Conservation (phyloP, 2,888 invertebrate species). For the Margaritifera margaritifera region DNA sequence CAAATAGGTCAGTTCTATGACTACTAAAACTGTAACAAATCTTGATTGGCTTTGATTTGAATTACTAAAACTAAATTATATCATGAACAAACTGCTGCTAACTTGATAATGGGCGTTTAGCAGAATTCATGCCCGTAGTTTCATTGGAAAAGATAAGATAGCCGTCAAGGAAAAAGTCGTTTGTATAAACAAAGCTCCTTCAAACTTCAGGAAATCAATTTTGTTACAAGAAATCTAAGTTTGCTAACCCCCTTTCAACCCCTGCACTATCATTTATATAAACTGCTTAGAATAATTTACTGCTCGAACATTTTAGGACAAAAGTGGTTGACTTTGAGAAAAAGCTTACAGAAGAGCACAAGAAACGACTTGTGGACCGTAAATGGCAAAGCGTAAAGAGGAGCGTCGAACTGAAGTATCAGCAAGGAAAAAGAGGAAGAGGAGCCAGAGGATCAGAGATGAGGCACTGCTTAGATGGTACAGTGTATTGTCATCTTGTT, state of each 20-base stretch:
- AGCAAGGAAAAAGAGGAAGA: conserved; percentile 79
- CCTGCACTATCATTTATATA: neutral
- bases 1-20: no score
- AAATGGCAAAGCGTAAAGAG: conserved; percentile 76
- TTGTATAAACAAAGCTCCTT: no score
- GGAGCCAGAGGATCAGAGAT: conserved; percentile 61
- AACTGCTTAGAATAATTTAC: neutral
- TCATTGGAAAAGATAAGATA: conserved; percentile 2
- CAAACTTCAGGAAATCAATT: no score
- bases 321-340: conserved; percentile 78
- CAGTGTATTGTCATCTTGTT: no score
- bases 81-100: no score
- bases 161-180: neutral
- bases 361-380: conserved; percentile 67
- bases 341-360: conserved; percentile 76
- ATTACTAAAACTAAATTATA: no score
- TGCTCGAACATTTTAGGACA: conserved; percentile 74
- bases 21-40: no score
- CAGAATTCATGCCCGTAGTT: no score
- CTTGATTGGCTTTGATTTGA: no score
- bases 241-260: neutral
- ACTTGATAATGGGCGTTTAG: no score
- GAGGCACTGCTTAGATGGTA: conserved; percentile 66
- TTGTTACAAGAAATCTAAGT: no score
- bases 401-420: conserved; percentile 80